Evolutionary conservation across 2,888 invertebrate species (phyloP).

Genomic region (Spialia ferax): DNA sequence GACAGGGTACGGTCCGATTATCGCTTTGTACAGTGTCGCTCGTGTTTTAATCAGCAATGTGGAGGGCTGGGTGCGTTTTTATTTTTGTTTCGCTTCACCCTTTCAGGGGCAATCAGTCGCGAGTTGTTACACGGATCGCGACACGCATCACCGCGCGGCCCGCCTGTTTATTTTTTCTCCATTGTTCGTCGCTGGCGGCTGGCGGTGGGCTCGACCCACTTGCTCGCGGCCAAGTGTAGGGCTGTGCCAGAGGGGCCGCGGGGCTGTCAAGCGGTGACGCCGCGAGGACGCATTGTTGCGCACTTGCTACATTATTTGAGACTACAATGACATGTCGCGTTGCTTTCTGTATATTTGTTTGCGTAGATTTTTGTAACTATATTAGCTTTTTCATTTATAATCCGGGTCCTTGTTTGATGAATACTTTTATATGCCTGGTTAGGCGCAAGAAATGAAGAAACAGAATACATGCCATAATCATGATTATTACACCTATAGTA

Average conservation of each 20-base stretch:
- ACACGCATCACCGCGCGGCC: slow-evolving; percentile 60
- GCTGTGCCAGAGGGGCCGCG: background rate
- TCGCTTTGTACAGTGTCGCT: slow-evolving; percentile 74
- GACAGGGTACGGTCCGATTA: slow-evolving; percentile 72
- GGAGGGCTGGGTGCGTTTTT: slow-evolving; percentile 52
- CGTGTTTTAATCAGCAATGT: slow-evolving; percentile 77
- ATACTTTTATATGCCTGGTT: too few relatives aligned
- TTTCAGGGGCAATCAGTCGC: slow-evolving; percentile 77
- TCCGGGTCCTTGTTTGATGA: too few relatives aligned
- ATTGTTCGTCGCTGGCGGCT: slow-evolving; percentile 20
- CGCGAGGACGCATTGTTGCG: slow-evolving; percentile 15
- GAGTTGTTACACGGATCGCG: slow-evolving; percentile 67
- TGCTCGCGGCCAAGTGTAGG: background rate
- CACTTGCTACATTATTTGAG: slow-evolving; percentile 2
- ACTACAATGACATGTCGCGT: slow-evolving; percentile 9
- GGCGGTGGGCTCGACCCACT: slow-evolving; percentile 12
- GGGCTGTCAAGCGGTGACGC: slow-evolving; percentile 15
- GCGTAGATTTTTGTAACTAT: background rate
- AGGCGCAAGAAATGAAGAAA: too few relatives aligned
- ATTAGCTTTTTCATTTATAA: background rate
- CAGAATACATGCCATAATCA: too few relatives aligned
- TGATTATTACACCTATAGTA: too few relatives aligned
- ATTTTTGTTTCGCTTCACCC: slow-evolving; percentile 69
- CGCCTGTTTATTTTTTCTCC: slow-evolving; percentile 45
- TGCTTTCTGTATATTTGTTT: background rate